Evolutionary conservation across 2,797 vertebrate species (phyloP).

Genomic region (Nothura maculosa): DNA sequence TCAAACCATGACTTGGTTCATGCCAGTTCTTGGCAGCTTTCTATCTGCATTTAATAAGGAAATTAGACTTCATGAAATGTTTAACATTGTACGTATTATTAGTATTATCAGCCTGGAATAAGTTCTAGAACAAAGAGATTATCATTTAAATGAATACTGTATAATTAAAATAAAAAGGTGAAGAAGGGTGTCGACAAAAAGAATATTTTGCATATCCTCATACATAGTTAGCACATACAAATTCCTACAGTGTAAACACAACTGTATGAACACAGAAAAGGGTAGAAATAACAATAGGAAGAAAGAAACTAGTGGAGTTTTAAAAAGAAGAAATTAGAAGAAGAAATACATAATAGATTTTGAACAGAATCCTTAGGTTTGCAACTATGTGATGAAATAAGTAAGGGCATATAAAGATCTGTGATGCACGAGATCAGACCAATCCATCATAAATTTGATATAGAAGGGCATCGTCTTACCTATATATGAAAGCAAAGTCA

Average conservation of each 20-base stretch:
- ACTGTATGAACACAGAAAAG: background rate
- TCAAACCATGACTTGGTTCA: background rate
- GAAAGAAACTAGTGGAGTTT: background rate
- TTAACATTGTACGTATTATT: background rate
- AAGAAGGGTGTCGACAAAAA: background rate
- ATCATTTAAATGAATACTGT: background rate
- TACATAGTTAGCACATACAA: background rate
- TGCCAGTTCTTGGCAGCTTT: background rate
- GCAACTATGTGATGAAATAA: background rate
- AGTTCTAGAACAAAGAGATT: background rate
- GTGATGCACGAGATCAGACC: background rate
- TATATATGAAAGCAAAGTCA: background rate
- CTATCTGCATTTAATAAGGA: background rate
- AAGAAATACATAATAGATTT: background rate
- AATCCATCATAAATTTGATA: background rate
- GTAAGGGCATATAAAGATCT: background rate
- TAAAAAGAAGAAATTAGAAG: background rate
- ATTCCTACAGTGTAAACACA: background rate
- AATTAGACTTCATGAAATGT: background rate
- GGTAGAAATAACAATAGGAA: background rate
- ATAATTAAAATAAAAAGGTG: background rate
- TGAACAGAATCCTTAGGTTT: background rate
- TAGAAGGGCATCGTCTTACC: background rate
- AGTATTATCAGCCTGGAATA: fast-evolving
- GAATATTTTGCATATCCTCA: background rate